phyloP scores from a whole-genome alignment of 2,888 invertebrate species.

The Thymelicus lineola region DNA sequence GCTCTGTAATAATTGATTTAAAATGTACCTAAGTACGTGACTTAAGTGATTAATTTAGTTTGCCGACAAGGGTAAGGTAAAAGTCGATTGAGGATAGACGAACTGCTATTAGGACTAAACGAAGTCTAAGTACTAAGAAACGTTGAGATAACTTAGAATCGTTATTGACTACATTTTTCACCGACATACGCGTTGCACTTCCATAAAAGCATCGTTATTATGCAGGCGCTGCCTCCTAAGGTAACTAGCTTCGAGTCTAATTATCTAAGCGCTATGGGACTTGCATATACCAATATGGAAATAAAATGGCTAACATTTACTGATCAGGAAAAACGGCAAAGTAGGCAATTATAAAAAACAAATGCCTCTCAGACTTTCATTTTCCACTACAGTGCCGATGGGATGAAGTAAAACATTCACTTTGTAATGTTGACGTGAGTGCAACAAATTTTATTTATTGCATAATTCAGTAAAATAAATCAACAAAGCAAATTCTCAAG shows the following conservation, averaged over 20 bases:
- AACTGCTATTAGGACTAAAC: constrained; percentile 35
- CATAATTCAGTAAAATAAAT: constrained; percentile 19
- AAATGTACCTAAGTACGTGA: neutral
- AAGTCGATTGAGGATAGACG: constrained; percentile 24
- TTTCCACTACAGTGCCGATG: constrained; percentile 11
- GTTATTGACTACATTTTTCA: constrained; percentile 81
- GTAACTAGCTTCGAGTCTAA: constrained; percentile 71
- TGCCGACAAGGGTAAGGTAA: neutral
- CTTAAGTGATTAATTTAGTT: neutral
- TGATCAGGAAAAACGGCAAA: constrained; percentile 41
- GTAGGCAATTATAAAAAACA: constrained; percentile 13
- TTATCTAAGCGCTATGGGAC: constrained; percentile 72
- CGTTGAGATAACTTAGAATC: constrained; percentile 69
- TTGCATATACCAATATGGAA: constrained; percentile 67
- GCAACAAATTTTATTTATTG: neutral
- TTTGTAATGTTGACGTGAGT: neutral
- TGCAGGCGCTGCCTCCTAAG: constrained; percentile 75
- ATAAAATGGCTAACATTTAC: constrained; percentile 47
- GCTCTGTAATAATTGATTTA: no score
- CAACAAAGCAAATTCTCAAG: constrained; percentile 1
- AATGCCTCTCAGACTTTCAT: constrained; percentile 30
- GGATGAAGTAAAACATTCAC: constrained; percentile 1
- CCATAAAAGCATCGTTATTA: constrained; percentile 75
- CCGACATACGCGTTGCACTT: constrained; percentile 65
- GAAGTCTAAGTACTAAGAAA: constrained; percentile 55